phyloP scores from a whole-genome alignment of 1,140 invertebrate species.

The Pseudomyrmex pallidus region DNA sequence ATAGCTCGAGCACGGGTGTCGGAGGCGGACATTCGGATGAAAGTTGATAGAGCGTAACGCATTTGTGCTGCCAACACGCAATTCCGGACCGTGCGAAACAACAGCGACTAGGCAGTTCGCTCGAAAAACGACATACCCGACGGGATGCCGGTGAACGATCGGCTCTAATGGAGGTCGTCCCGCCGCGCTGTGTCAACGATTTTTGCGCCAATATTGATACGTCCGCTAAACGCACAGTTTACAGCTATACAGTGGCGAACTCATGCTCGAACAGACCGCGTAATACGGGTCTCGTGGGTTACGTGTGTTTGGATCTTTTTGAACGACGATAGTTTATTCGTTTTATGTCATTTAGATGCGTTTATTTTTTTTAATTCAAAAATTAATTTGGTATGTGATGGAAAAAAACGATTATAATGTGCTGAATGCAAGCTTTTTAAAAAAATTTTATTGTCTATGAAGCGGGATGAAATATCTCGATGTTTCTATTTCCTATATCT shows the following conservation, averaged over 20 bases:
- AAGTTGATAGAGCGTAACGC: constrained; percentile 62
- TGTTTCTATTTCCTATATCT: not conserved
- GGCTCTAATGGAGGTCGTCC: constrained; percentile 28
- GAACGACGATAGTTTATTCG: not conserved
- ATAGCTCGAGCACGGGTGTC: constrained; percentile 18
- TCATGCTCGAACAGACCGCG: constrained; percentile 11
- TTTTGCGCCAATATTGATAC: constrained; percentile 59
- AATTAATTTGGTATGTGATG: not conserved
- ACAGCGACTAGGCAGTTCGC: constrained; percentile 42
- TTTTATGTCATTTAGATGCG: not conserved
- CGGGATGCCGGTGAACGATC: constrained; percentile 38
- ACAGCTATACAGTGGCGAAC: constrained; percentile 1
- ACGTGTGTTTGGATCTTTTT: not conserved
- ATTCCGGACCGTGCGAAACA: constrained; percentile 56
- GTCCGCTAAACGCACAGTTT: constrained; percentile 50
- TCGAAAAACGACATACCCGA: constrained; percentile 61
- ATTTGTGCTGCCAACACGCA: constrained; percentile 57
- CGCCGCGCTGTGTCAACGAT: constrained; percentile 39
- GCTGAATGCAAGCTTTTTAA: not conserved
- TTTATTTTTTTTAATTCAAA: not conserved
- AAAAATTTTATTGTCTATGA: not conserved
- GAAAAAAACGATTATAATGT: too few species aligned
- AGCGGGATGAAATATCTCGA: not conserved
- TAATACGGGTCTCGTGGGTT: constrained; percentile 1
- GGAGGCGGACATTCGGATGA: constrained; percentile 44